phyloP scores from a whole-genome alignment of 2,888 invertebrate species.

The Erpobdella octoculata region DNA sequence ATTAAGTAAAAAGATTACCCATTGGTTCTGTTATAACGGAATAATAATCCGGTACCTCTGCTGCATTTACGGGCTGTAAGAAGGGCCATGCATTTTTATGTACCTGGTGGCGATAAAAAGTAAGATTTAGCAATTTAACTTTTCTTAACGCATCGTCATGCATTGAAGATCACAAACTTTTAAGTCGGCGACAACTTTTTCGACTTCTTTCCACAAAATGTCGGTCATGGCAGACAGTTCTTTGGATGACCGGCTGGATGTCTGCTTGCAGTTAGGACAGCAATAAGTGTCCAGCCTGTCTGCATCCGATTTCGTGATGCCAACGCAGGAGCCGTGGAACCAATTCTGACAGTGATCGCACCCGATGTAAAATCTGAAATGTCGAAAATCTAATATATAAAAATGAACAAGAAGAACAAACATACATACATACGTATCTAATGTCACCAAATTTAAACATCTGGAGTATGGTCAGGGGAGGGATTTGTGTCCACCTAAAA shows the following conservation, averaged over 20 bases:
- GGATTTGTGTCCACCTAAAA: no score
- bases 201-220: conserved; percentile 28
- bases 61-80: conserved; percentile 89
- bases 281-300: conserved; percentile 91
- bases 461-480: no score
- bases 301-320: conserved; percentile 55
- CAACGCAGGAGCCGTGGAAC: conserved; percentile 96
- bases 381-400: neutral
- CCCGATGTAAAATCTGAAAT: conserved; percentile 84
- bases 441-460: no score
- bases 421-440: no score
- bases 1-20: conserved; percentile 45
- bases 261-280: conserved; percentile 73
- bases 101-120: conserved; percentile 59
- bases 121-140: no score
- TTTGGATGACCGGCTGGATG: conserved; percentile 6
- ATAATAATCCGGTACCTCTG: conserved; percentile 92
- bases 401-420: neutral
- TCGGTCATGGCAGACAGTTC: conserved; percentile 2
- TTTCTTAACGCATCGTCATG: neutral
- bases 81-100: conserved; percentile 97
- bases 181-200: conserved; percentile 24
- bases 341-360: conserved; percentile 98
- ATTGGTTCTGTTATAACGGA: conserved; percentile 58
- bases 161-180: conserved; percentile 20